These are phyloP conservation scores for Didymodactylos carnosus DNA, from an alignment of 2,888 invertebrate species.

Conservation along the genomic window DNA sequence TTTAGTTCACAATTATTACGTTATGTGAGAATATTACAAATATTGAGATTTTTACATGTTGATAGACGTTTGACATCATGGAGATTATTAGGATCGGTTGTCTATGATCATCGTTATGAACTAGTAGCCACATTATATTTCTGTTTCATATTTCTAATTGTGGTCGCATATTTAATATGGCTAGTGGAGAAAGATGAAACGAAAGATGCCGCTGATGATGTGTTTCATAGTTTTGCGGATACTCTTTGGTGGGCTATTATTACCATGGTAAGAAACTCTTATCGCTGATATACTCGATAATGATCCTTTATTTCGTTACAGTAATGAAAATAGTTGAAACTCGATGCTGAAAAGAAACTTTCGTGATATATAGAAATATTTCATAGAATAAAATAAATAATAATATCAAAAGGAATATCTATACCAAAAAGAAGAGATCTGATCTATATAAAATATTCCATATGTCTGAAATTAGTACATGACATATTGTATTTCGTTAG, in stretches of 20 bases:
- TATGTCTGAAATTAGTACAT: no score
- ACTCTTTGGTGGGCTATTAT: slow-evolving; percentile 12
- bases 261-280: slow-evolving; percentile 13
- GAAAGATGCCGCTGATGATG: not conserved
- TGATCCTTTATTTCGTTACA: no score
- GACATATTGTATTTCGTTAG: no score
- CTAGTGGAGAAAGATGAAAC: not conserved
- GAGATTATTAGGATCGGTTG: slow-evolving; percentile 2
- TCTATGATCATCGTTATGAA: slow-evolving; percentile 7
- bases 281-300: no score
- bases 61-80: slow-evolving; percentile 9
- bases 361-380: no score
- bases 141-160: slow-evolving; percentile 4
- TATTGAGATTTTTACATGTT: slow-evolving; percentile 11
- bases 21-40: slow-evolving; percentile 5
- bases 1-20: not conserved
- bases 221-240: slow-evolving; percentile 11
- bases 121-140: slow-evolving; percentile 3
- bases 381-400: no score
- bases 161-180: slow-evolving; percentile 2
- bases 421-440: no score
- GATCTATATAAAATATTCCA: no score
- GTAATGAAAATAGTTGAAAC: no score
- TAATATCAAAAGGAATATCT: no score
- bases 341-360: no score